Conservation (phyloP, 2,797 vertebrate genomes). For the Eulemur rubriventer region DNA sequence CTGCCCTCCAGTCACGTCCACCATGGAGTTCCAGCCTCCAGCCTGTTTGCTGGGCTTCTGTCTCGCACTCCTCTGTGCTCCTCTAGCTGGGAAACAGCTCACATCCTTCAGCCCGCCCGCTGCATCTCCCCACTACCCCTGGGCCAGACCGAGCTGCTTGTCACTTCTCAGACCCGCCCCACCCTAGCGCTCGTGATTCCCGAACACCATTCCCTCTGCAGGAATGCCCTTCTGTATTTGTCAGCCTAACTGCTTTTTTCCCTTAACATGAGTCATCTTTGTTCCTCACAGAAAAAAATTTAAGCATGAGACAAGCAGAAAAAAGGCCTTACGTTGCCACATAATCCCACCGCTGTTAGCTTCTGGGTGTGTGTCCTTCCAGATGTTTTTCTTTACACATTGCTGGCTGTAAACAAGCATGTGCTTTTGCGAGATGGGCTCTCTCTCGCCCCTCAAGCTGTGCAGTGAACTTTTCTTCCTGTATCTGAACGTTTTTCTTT, state of each 20-base stretch:
- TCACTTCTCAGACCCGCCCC: neutral
- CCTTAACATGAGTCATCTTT: neutral
- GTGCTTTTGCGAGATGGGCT: neutral
- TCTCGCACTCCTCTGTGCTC: neutral
- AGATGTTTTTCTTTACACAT: neutral
- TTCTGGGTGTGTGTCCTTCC: neutral
- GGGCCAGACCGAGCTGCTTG: neutral
- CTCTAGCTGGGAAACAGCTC: neutral
- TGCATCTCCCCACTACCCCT: neutral
- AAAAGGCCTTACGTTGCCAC: neutral
- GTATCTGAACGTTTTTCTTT: neutral
- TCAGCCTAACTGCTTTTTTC: neutral
- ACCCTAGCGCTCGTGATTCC: neutral
- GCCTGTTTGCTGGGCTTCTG: neutral
- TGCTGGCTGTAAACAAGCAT: neutral
- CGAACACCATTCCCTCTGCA: neutral
- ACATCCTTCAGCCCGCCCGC: neutral
- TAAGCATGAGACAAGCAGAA: neutral
- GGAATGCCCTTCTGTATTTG: neutral
- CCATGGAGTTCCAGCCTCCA: neutral
- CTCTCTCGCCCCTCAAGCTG: neutral
- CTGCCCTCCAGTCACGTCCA: neutral
- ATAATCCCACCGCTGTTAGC: neutral
- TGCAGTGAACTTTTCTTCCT: neutral
- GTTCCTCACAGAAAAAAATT: neutral